Base-by-base conservation (phyloP, 2,113 vertebrate species). In the Pithys albifrons region DNA sequence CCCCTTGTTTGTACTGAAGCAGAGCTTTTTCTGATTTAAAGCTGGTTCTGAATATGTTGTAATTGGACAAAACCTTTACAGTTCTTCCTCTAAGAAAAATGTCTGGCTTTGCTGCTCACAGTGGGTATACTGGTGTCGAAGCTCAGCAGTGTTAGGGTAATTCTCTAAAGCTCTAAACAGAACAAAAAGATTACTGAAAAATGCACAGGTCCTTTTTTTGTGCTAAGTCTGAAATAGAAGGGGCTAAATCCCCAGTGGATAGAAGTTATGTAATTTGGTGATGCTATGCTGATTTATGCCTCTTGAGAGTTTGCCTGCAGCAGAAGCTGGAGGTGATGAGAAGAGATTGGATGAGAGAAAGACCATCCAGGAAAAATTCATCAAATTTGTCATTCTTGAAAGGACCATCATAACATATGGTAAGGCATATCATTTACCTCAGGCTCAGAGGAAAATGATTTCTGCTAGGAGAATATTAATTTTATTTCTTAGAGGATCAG, bases 381-480 rank as follows among this genome's bases (percentile, higher is more conserved):
- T 93, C 92, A 93, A 93, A 86, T 91, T 93, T 94, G 80, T 96
- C 92, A 85, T 86, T 92, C 92, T 96, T 96, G 93, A 96, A 95
- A 84, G 92, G 95, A 92, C 96, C 91, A 91, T 96, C 73, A n/a
- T 95, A 95, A 89, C 93, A 95, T 94, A 96, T 95, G 91, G 91
- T 88, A 91, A 96, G 69, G 85, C 96, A 94, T 95, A 89, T 95
- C 35, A 89, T 97, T 96, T 94, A 93, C 78, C 93, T 96, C 88
- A 81, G 88, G 83, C 96, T 96, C 14, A 1, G 70, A 97, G 74
- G 88, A 88, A 94, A 89, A 82, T 81, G 76, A 86, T 96, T 93
- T 95, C 83, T 96, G 89, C 90, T 96, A 89, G 73, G 57, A 92
- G 93, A 96, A 94, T 96, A 96, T 96, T 96, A 96, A 95, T 96